Percentiles rank a stretch among this genome's conserved stretches.
phyloP scores from a whole-genome alignment of 2,797 vertebrate genomes.

The Falco rusticolus region DNA sequence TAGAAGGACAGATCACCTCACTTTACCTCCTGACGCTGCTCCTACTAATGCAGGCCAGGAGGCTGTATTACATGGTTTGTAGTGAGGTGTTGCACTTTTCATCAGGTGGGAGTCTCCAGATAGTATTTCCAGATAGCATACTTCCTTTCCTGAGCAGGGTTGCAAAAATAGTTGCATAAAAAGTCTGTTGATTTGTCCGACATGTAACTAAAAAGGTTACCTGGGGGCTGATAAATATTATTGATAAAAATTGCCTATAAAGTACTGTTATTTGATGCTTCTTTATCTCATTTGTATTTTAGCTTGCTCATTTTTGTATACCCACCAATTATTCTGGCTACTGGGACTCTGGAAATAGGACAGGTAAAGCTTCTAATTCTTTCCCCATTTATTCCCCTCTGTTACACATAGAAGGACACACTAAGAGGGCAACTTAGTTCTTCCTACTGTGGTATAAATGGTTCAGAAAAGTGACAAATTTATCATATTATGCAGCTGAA shows the following conservation, averaged over 20 bases:
- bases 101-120: background rate
- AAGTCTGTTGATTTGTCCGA: background rate
- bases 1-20: too few species aligned
- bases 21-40: background rate
- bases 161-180: background rate
- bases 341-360: background rate
- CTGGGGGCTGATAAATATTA: background rate
- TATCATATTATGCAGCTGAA: background rate
- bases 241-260: background rate
- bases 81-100: background rate
- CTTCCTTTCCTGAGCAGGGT: background rate
- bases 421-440: background rate
- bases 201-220: background rate
- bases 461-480: background rate
- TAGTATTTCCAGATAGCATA: accelerated
- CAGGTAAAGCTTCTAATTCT: background rate
- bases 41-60: background rate
- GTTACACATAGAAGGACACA: background rate
- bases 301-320: background rate
- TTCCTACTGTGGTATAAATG: background rate
- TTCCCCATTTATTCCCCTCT: background rate
- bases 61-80: background rate
- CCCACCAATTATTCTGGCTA: background rate
- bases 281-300: background rate
- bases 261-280: background rate